Conservation (phyloP, 2,797 vertebrate genomes). For the Scomberomorus guttatus region DNA sequence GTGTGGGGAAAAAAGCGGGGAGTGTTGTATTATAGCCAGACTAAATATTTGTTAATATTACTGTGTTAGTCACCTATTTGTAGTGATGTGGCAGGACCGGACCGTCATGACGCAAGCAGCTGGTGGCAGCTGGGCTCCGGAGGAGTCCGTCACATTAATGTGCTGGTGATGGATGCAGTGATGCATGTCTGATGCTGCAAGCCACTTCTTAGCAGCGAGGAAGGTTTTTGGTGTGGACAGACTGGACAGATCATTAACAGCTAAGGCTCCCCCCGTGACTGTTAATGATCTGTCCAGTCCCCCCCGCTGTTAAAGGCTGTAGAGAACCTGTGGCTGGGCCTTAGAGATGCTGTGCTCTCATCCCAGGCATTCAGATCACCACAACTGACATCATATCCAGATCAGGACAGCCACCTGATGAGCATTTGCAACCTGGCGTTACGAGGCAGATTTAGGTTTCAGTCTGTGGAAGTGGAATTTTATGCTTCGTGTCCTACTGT, state of each 20-base stretch:
- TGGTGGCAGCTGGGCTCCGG: slow-evolving; percentile 8
- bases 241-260: slow-evolving; percentile 37
- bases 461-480: not conserved
- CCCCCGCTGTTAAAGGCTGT: slow-evolving; percentile 14
- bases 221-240: slow-evolving; percentile 4
- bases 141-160: slow-evolving; percentile 23
- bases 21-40: not conserved
- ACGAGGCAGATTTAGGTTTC: not conserved
- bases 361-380: not conserved
- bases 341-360: not conserved
- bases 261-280: not conserved
- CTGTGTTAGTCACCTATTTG: slow-evolving; percentile 12
- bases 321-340: not conserved
- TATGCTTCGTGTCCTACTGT: not conserved
- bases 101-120: not conserved
- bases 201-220: slow-evolving; percentile 10
- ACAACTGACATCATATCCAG: not conserved
- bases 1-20: not conserved
- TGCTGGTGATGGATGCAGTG: slow-evolving; percentile 25
- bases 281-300: slow-evolving; percentile 22
- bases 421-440: not conserved
- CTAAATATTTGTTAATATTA: slow-evolving; percentile 21
- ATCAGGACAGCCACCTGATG: not conserved
- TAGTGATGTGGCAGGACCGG: not conserved
- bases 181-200: not conserved